Evolutionary conservation across 1,140 invertebrate genomes (phyloP).

Genomic region (Drosophila murphyi): DNA sequence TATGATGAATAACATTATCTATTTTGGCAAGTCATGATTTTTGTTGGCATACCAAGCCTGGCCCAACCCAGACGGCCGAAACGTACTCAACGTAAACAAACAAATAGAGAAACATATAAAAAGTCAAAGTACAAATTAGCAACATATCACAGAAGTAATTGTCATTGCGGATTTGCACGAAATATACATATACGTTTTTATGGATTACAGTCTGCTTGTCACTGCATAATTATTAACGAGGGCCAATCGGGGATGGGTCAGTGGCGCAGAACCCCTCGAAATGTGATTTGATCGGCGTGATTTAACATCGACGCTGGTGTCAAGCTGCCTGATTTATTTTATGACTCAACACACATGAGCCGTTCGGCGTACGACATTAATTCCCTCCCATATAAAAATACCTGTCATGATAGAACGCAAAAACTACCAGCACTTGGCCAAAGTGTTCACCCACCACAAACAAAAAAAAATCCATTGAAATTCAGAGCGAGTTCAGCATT

Average conservation of each 20-base stretch:
- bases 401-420: conserved; percentile 69
- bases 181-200: conserved; percentile 7
- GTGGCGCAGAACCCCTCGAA: conserved; percentile 37
- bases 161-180: conserved; percentile 60
- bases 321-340: conserved; percentile 79
- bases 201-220: conserved; percentile 45
- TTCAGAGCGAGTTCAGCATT: conserved; percentile 70
- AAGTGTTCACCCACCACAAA: conserved; percentile 18
- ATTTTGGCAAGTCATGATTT: conserved; percentile 57
- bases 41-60: conserved; percentile 39
- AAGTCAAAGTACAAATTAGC: conserved; percentile 58
- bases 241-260: conserved; percentile 17
- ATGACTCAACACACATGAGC: conserved; percentile 69
- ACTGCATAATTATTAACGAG: conserved; percentile 66
- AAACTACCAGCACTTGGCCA: conserved; percentile 62
- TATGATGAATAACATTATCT: conserved; percentile 45
- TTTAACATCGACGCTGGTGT: conserved; percentile 78
- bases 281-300: conserved; percentile 64
- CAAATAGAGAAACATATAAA: conserved; percentile 47
- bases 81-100: conserved; percentile 48
- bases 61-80: conserved; percentile 14
- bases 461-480: conserved; percentile 64
- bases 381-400: conserved; percentile 62
- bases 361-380: conserved; percentile 48
- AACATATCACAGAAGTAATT: conserved; percentile 68